Evolutionary conservation across 2,888 invertebrate genomes (phyloP).

Genomic region (Epiblema foenella): DNA sequence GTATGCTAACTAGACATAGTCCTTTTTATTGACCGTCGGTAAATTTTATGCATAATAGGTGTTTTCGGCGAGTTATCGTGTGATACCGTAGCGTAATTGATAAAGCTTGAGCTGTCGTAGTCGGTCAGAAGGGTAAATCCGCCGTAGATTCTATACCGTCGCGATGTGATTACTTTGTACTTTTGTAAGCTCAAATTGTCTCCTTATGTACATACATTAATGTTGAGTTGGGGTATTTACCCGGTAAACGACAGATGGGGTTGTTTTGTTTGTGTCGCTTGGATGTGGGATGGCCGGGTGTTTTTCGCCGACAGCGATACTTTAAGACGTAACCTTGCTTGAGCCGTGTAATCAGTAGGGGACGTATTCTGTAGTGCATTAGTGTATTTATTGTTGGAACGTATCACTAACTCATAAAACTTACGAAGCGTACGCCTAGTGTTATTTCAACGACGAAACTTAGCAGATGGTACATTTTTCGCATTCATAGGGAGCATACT

Average conservation of each 20-base stretch:
- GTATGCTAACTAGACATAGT: slow-evolving; percentile 72
- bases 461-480: slow-evolving; percentile 71
- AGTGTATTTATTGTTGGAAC: slow-evolving; percentile 76
- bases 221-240: slow-evolving; percentile 70
- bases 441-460: slow-evolving; percentile 74
- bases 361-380: slow-evolving; percentile 76
- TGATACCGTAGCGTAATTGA: slow-evolving; percentile 80
- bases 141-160: slow-evolving; percentile 79
- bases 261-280: slow-evolving; percentile 65
- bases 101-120: slow-evolving; percentile 80
- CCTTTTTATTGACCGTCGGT: slow-evolving; percentile 75
- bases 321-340: slow-evolving; percentile 65
- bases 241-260: slow-evolving; percentile 76
- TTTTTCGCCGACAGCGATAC: slow-evolving; percentile 55
- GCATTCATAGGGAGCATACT: slow-evolving; percentile 76
- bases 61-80: slow-evolving; percentile 79
- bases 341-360: slow-evolving; percentile 76
- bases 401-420: slow-evolving; percentile 70
- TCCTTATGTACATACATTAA: slow-evolving; percentile 81
- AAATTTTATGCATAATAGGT: slow-evolving; percentile 76
- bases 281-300: slow-evolving; percentile 4
- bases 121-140: slow-evolving; percentile 81
- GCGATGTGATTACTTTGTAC: slow-evolving; percentile 83
- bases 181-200: slow-evolving; percentile 83
- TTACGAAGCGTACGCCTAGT: slow-evolving; percentile 72